Percentiles rank a stretch among this genome's conserved stretches.
Conservation (phyloP, 2,113 vertebrate species). For the Eonycteris spelaea region DNA sequence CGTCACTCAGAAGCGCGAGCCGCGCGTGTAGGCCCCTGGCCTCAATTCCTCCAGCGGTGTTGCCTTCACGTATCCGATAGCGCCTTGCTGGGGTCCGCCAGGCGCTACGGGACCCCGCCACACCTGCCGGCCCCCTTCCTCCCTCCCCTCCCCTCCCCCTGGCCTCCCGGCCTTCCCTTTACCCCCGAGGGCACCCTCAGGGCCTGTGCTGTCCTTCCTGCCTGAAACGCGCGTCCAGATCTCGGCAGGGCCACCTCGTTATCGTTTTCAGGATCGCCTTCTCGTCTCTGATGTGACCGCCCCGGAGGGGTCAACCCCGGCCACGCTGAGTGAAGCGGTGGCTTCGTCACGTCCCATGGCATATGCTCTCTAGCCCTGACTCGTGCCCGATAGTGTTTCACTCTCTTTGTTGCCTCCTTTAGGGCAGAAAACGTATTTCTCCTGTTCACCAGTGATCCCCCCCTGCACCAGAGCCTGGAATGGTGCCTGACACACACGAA, state of each 20-base stretch:
- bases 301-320: neutral
- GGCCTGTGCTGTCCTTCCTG: neutral
- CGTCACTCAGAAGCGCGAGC: neutral
- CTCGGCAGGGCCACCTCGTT: neutral
- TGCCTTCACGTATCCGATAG: neutral
- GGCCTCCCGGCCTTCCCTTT: neutral
- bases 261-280: rapidly evolving
- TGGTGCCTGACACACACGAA: neutral
- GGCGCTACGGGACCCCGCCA: rapidly evolving
- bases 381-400: neutral
- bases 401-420: neutral
- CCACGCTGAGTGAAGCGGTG: rapidly evolving
- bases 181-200: neutral
- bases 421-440: neutral
- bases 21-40: neutral
- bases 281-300: neutral
- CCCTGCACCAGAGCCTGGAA: neutral
- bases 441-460: neutral
- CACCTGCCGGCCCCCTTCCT: neutral
- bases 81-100: no score
- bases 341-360: neutral
- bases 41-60: neutral
- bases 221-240: neutral
- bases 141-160: rapidly evolving
- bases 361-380: neutral